A percentile compares a stretch with the other conserved stretches of the same genome.
phyloP scores from a whole-genome alignment of 2,797 vertebrate species.

The Stomatorhinus walkeri region DNA sequence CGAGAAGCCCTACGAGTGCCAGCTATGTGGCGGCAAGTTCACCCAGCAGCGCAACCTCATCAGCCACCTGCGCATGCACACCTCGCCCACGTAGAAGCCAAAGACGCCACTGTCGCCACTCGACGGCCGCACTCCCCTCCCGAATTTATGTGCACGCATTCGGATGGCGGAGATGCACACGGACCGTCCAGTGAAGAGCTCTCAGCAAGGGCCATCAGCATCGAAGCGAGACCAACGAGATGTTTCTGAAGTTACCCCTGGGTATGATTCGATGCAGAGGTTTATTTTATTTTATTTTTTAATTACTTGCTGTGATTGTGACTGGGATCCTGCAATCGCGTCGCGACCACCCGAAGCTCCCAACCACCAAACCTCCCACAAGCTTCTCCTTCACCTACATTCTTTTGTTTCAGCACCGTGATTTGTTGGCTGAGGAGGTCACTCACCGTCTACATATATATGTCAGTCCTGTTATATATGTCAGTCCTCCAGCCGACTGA shows the following conservation, averaged over 20 bases:
- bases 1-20: constrained; percentile 99
- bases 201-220: constrained; percentile 34
- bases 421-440: neutral
- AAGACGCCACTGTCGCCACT: constrained; percentile 30
- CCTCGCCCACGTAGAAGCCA: constrained; percentile 77
- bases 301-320: constrained; percentile 34
- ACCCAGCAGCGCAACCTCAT: constrained; percentile 99
- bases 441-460: neutral
- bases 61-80: constrained; percentile 99
- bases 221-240: constrained; percentile 17
- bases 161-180: constrained; percentile 36
- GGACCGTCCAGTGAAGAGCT: constrained; percentile 32
- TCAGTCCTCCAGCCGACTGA: neutral
- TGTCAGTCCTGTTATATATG: neutral
- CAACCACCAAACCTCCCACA: constrained; percentile 24
- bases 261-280: constrained; percentile 23
- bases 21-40: constrained; percentile 96
- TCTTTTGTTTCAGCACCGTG: neutral
- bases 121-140: neutral
- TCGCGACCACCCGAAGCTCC: constrained; percentile 21
- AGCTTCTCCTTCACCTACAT: neutral
- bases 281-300: neutral
- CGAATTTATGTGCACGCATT: constrained; percentile 21
- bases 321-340: constrained; percentile 30
- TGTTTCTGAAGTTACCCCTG: constrained; percentile 39